A percentile compares a stretch with the other conserved stretches of the same genome.
Evolutionary conservation across 2,797 vertebrate genomes (phyloP).

Genomic region (Hybognathus amarus): DNA sequence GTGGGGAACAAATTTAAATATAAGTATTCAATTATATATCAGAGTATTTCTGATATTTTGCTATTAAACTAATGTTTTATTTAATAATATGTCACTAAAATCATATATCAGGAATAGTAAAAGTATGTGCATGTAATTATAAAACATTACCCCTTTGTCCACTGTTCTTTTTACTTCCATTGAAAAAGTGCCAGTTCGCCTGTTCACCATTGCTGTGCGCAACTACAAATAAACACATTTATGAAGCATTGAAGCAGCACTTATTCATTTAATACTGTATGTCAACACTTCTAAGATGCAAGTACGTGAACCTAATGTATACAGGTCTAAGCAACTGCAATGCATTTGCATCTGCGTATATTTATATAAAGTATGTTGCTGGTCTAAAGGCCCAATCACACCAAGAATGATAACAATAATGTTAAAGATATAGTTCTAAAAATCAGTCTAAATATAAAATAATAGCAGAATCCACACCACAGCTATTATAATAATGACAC

Average conservation of each 20-base stretch:
- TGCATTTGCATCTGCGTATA: background rate
- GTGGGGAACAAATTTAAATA: slow-evolving; percentile 43
- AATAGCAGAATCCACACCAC: too few species aligned
- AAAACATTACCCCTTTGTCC: slow-evolving; percentile 88
- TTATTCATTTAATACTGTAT: slow-evolving; percentile 3
- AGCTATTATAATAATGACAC: background rate
- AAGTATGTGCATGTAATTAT: background rate
- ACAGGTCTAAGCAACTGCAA: background rate
- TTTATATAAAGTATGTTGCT: background rate
- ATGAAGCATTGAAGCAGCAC: background rate
- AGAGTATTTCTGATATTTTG: background rate
- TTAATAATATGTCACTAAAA: background rate
- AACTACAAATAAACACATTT: slow-evolving; percentile 76
- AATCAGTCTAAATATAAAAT: background rate
- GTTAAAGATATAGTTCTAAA: background rate
- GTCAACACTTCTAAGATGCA: background rate
- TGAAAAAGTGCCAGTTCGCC: slow-evolving; percentile 94
- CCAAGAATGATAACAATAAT: background rate
- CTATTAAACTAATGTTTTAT: background rate
- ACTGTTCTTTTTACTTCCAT: slow-evolving; percentile 99
- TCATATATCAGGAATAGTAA: background rate
- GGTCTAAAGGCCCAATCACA: background rate
- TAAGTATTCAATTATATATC: too few species aligned
- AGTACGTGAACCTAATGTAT: background rate
- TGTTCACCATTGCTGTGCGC: slow-evolving; percentile 97